phyloP scores from a whole-genome alignment of 2,888 invertebrate genomes.

The Noctua janthe region DNA sequence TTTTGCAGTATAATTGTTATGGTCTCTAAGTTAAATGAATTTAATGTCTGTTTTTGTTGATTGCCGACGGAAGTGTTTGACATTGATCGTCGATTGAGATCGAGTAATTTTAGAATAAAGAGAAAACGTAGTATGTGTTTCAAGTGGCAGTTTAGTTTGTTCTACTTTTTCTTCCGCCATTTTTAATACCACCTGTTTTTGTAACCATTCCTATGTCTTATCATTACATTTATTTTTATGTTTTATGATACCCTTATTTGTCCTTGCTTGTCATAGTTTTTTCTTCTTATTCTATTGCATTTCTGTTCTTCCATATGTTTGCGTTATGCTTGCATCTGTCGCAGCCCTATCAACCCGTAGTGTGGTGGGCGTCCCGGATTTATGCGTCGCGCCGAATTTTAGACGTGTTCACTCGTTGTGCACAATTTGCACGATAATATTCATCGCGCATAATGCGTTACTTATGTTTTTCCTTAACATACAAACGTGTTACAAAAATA shows the following conservation, averaged over 20 bases:
- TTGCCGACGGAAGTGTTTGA: conserved; percentile 31
- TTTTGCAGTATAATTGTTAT: conserved; percentile 55
- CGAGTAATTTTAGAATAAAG: conserved; percentile 10
- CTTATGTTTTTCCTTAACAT: conserved; percentile 49
- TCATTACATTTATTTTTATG: background rate
- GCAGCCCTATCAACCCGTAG: conserved; percentile 47
- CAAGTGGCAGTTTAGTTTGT: background rate
- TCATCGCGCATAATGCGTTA: conserved; percentile 56
- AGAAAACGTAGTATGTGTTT: background rate
- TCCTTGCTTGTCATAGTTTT: background rate
- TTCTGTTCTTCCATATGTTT: background rate
- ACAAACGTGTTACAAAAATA: conserved; percentile 35
- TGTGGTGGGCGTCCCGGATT: conserved; percentile 73
- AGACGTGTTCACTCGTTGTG: conserved; percentile 61
- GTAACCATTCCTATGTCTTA: background rate
- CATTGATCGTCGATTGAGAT: conserved; percentile 13
- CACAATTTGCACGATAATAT: conserved; percentile 61
- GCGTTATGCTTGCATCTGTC: conserved; percentile 2
- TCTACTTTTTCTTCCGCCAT: background rate
- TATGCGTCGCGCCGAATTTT: conserved; percentile 75
- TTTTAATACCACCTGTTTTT: background rate
- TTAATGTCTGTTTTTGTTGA: conserved; percentile 19
- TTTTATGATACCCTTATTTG: background rate
- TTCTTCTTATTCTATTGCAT: background rate
- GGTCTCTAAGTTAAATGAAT: conserved; percentile 42